phyloP scores from a whole-genome alignment of 2,888 invertebrate species.

The Electrophaes corylata region DNA sequence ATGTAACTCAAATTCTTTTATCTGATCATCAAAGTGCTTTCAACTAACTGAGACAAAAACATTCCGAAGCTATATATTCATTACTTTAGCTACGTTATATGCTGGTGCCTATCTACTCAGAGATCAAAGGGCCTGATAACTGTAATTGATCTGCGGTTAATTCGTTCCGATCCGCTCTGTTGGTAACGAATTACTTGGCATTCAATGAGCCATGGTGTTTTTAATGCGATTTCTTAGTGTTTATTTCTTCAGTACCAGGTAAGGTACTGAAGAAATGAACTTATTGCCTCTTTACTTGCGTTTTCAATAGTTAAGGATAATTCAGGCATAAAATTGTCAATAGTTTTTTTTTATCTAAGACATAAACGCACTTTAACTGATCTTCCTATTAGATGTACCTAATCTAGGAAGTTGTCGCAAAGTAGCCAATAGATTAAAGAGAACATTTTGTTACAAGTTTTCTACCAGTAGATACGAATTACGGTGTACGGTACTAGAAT shows the following conservation, averaged over 20 bases:
- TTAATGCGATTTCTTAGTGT: slow-evolving; percentile 18
- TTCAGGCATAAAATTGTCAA: neutral
- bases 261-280: too few species aligned
- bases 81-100: neutral
- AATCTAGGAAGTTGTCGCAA: too few species aligned
- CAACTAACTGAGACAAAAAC: slow-evolving; percentile 23
- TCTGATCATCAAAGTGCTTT: slow-evolving; percentile 7
- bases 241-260: slow-evolving; percentile 15
- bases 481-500: too few species aligned
- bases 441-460: too few species aligned
- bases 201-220: slow-evolving; percentile 27
- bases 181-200: slow-evolving; percentile 30
- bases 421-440: too few species aligned
- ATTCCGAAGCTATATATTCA: slow-evolving; percentile 6
- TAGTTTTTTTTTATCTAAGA: too few species aligned
- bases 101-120: slow-evolving; percentile 5
- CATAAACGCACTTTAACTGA: too few species aligned
- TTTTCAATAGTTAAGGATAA: neutral
- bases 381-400: too few species aligned
- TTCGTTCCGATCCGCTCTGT: slow-evolving; percentile 32
- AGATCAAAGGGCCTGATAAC: slow-evolving; percentile 37
- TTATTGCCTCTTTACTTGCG: too few species aligned
- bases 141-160: slow-evolving; percentile 32
- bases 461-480: too few species aligned
- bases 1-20: neutral